Base-by-base conservation (phyloP, 37 sponge, comb jelly and placozoan species). In the Eunapius fragilis region DNA sequence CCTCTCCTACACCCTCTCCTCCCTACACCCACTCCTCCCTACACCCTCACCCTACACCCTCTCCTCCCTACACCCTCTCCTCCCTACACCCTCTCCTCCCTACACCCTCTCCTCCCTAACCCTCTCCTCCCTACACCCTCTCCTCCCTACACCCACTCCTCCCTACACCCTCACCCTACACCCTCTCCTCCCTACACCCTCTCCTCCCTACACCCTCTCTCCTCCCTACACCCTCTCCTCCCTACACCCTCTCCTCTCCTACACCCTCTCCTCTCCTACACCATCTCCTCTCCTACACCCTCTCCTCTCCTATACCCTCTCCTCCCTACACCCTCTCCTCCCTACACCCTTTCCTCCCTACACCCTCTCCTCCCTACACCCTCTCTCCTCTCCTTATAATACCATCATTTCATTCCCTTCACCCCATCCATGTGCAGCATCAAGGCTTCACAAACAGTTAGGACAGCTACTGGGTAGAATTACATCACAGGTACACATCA, bases 391-490 rank as follows among this genome's bases (percentile, higher is more conserved):
- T n/a, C n/a, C n/a, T n/a, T n/a, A n/a, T n/a, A n/a, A n/a, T n/a
- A n/a, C n/a, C 72, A 45, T 41, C 34, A 35, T 2, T 41, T 19
- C 38, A 23, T n/a, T 37, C 79, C 12, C 14, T 17, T 0, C 37
- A 37, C 14, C 25, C 14, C 11, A 9, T 22, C 0, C 11, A 10
- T 22, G 0, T 25, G 0, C 70, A 91, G 91, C 87, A 74, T 34
- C 41, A 2, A 31, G 68, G 26, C 88, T 84, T 17, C 78, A 86
- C 22, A 77, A 88, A 67, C 45, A 71, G 19, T 9, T 86, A 27
- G 93, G 93, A 25, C 83, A 85, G 74, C 72, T 93, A 36, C 68
- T 89, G 25, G 91, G 80, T 0, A 74, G 88, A 31, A 25, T 83
- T 27, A 69, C 74, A 33, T 71, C 90, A 34, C 79, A 86, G 80